Percentiles rank a stretch among this genome's conserved stretches.
These are phyloP conservation scores for Drosophila obscura DNA, from an alignment of 1,140 invertebrate genomes.

Conservation along the genomic window DNA sequence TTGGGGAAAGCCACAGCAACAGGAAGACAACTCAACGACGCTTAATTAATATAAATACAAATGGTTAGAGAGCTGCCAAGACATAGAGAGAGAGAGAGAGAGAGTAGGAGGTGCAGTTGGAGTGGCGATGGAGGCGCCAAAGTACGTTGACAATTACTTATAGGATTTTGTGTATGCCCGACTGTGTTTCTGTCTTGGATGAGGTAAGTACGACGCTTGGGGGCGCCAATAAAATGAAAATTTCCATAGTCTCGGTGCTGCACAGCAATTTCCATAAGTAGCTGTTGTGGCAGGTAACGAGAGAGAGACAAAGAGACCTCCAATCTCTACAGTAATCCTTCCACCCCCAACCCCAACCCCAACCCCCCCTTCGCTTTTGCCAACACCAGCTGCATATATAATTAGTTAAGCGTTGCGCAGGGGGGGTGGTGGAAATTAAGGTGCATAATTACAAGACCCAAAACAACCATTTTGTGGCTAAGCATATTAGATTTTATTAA, in stretches of 20 bases:
- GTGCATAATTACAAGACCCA: slow-evolving; percentile 79
- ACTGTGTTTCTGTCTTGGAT: slow-evolving; percentile 23
- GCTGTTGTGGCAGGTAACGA: slow-evolving; percentile 34
- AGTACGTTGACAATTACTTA: slow-evolving; percentile 80
- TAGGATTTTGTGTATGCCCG: slow-evolving; percentile 73
- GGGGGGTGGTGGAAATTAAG: slow-evolving; percentile 53
- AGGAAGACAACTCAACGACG: slow-evolving; percentile 78
- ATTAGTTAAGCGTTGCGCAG: slow-evolving; percentile 47
- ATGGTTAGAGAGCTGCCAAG: slow-evolving; percentile 40
- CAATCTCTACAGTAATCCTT: too few species aligned
- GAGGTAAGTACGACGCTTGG: slow-evolving; percentile 55
- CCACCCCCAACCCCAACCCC: slow-evolving; percentile 7
- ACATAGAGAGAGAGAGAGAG: neutral
- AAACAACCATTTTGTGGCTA: slow-evolving; percentile 74
- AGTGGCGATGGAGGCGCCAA: slow-evolving; percentile 42
- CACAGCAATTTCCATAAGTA: slow-evolving; percentile 74
- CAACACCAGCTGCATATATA: slow-evolving; percentile 69
- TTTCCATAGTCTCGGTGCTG: slow-evolving; percentile 64
- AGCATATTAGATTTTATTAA: slow-evolving; percentile 82
- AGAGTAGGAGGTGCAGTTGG: neutral
- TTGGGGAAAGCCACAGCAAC: slow-evolving; percentile 25
- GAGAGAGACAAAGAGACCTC: slow-evolving; percentile 1
- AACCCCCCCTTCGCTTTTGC: slow-evolving; percentile 30
- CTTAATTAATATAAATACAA: slow-evolving; percentile 81
- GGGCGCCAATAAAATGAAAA: slow-evolving; percentile 80